phyloP scores from a whole-genome alignment of 2,113 vertebrate species.

The Lanius ludovicianus region DNA sequence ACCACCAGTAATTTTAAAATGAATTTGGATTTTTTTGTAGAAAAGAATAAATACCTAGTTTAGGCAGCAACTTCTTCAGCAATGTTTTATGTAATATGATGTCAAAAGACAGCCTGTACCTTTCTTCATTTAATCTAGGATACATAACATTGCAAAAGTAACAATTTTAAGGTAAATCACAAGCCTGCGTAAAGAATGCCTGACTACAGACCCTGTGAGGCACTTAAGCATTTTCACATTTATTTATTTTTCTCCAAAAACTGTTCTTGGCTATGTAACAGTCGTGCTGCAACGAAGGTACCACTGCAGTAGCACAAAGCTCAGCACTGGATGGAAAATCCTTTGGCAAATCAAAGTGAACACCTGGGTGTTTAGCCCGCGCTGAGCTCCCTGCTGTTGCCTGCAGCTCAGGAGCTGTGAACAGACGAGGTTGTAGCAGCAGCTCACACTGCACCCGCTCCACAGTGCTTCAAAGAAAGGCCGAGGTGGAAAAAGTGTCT shows the following conservation, averaged over 20 bases:
- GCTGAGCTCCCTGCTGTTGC: slow-evolving; percentile 16
- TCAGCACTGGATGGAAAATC: neutral
- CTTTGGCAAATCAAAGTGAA: neutral
- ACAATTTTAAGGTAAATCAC: neutral
- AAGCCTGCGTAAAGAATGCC: neutral
- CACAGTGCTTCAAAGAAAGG: slow-evolving; percentile 1
- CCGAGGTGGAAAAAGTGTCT: neutral
- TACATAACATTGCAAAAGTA: neutral
- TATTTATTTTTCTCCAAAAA: neutral
- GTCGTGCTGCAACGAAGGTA: neutral
- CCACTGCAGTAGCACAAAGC: neutral
- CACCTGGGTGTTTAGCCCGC: neutral
- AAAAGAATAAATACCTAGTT: neutral
- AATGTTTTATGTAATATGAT: neutral
- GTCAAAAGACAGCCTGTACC: neutral
- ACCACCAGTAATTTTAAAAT: neutral
- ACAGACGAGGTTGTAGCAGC: neutral
- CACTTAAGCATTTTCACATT: neutral
- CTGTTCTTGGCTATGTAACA: neutral
- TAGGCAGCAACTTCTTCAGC: neutral
- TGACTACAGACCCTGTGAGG: neutral
- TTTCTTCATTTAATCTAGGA: neutral
- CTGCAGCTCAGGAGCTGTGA: neutral
- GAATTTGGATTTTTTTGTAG: neutral
- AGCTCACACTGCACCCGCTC: neutral